These are phyloP conservation scores for Protonibea diacanthus DNA, from an alignment of 2,797 vertebrate genomes.

Conservation along the genomic window DNA sequence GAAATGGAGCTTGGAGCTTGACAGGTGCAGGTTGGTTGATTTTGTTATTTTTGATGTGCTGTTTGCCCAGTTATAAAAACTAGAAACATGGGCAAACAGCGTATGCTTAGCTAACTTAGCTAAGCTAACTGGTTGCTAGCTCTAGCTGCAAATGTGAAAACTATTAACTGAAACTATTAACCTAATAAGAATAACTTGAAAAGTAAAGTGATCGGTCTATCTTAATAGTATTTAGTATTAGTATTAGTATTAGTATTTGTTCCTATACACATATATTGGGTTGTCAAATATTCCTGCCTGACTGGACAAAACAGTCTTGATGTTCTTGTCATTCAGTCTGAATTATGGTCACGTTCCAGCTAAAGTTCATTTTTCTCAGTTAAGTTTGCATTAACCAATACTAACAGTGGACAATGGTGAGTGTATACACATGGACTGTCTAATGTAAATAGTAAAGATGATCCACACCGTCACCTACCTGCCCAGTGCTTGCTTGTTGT, in stretches of 20 bases:
- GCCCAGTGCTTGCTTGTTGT: neutral
- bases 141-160: neutral
- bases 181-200: neutral
- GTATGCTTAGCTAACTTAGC: neutral
- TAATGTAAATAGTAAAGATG: slow-evolving; percentile 23
- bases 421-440: neutral
- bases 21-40: too few relatives aligned
- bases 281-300: neutral
- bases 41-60: neutral
- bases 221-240: neutral
- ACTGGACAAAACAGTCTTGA: neutral
- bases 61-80: neutral
- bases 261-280: neutral
- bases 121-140: neutral
- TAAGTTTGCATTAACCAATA: neutral
- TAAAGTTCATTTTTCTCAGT: neutral
- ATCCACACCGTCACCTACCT: neutral
- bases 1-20: too few relatives aligned
- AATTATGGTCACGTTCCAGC: neutral
- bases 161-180: neutral
- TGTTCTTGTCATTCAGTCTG: neutral
- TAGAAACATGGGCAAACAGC: too few relatives aligned
- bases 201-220: neutral
- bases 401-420: neutral
- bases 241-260: too few relatives aligned